Evolutionary conservation across 2,888 invertebrate genomes (phyloP), one percentile per base, ranked within the genome.

Genomic region (Spilarctia lutea): DNA sequence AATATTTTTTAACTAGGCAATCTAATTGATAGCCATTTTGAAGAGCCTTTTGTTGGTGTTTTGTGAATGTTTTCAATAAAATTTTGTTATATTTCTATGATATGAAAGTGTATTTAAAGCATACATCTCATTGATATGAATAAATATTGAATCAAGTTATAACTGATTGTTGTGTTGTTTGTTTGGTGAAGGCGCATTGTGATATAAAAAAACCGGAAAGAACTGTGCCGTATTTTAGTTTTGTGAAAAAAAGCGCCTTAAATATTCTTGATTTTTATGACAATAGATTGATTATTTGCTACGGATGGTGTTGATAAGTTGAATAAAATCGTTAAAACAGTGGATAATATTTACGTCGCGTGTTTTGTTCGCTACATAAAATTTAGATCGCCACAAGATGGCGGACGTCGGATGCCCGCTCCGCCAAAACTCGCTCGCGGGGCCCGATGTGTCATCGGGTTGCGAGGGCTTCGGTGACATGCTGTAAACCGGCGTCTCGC

Each of bases 31-130:
- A 95, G 96, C 96, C 96, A 96, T 96, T 96, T 96, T 96, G 95
- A 94, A 94, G 93, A 96, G 94, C 91, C 95, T 96, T 96, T 96
- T 96, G 96, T 96, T 96, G 92, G 96, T 96, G 96, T 96, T 96
- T 96, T 96, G 94, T 96, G 95, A 95, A 96, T 95, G 95, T 96
- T 96, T 96, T 96, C 92, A 93, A 91, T 87, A 86, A 92, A 91
- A 89, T 91, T 92, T 92, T 91, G 86, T 88, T 88, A 85, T 90
- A 92, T 86, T 92, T 91, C 87, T 91, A 88, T 87, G 86, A 84
- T 90, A 89, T 80, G 76, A 89, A 81, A 85, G 85, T 87, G 83
- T 76, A 82, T 85, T 80, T 78, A 81, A 76, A 83, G 85, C 80
- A 78, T 78, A 85, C 83, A 85, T 86, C 73, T 70, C 79, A 79